A percentile compares a stretch with the other conserved stretches of the same genome.
These are phyloP conservation scores for Cathartes aura DNA, from an alignment of 2,113 vertebrate genomes.

Conservation along the genomic window DNA sequence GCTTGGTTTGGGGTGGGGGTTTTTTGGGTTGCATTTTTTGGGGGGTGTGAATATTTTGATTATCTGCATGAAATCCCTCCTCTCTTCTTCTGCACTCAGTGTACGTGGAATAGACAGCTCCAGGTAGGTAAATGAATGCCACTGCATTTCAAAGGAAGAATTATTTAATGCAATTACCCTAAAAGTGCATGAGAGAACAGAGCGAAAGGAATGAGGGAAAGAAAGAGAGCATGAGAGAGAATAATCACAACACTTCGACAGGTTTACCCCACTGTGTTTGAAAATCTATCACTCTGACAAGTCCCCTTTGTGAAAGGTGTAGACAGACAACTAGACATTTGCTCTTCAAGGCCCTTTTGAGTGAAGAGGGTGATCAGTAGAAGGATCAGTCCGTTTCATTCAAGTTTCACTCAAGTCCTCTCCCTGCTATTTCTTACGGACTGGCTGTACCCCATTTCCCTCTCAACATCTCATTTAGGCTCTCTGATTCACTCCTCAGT, in stretches of 20 bases:
- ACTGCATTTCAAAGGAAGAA: slow-evolving; percentile 63
- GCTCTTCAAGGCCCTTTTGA: slow-evolving; percentile 14
- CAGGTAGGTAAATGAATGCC: slow-evolving; percentile 32
- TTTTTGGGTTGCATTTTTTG: not conserved
- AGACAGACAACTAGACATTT: slow-evolving; percentile 39
- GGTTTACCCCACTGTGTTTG: slow-evolving; percentile 42
- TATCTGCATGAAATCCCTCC: slow-evolving; percentile 12
- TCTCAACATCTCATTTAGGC: not conserved
- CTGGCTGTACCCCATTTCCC: not conserved
- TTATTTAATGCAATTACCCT: slow-evolving; percentile 68
- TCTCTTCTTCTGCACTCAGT: not conserved
- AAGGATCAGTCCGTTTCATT: not conserved
- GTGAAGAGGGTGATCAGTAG: not conserved
- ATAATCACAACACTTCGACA: slow-evolving; percentile 63
- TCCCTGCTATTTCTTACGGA: not conserved
- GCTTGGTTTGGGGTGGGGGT: not conserved
- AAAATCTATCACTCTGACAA: slow-evolving; percentile 65
- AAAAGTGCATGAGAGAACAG: slow-evolving; percentile 44
- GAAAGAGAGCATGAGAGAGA: slow-evolving; percentile 30
- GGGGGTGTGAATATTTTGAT: slow-evolving; percentile 3
- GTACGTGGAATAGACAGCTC: slow-evolving; percentile 16
- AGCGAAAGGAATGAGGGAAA: slow-evolving; percentile 17
- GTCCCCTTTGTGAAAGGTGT: slow-evolving; percentile 27
- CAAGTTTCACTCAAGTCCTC: not conserved
- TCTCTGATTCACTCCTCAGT: not conserved